These are phyloP conservation scores for Hypena proboscidalis DNA, from an alignment of 2,888 invertebrate genomes.

Conservation along the genomic window DNA sequence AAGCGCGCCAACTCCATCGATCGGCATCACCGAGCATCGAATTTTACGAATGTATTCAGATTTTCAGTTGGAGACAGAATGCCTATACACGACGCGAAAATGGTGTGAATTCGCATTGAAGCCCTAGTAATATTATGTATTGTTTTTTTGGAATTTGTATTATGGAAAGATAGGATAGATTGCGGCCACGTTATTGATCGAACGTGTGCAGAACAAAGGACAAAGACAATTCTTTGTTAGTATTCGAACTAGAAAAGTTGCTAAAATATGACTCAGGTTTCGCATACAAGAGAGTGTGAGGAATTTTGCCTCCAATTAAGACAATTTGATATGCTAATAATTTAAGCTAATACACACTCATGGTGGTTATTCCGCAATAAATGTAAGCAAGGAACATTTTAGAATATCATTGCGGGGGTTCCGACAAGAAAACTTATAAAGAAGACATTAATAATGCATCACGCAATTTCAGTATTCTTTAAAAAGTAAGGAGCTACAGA, in stretches of 20 bases:
- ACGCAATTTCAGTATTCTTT: constrained; percentile 22
- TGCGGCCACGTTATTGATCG: neutral
- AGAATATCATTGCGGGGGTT: neutral
- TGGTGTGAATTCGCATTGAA: constrained; percentile 7
- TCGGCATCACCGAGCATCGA: constrained; percentile 22
- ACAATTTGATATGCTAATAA: constrained; percentile 14
- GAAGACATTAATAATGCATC: constrained; percentile 24
- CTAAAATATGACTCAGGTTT: constrained; percentile 7
- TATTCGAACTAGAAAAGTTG: neutral
- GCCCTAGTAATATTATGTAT: constrained; percentile 7
- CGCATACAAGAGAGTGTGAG: neutral
- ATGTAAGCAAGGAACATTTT: neutral
- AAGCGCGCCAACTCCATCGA: constrained; percentile 39
- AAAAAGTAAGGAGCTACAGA: constrained; percentile 9
- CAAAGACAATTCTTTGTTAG: neutral
- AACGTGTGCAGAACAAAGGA: neutral
- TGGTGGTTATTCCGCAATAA: constrained; percentile 2
- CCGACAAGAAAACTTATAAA: constrained; percentile 1
- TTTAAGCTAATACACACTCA: constrained; percentile 1
- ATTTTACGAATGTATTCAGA: constrained; percentile 31
- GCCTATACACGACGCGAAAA: constrained; percentile 7
- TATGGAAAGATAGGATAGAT: neutral
- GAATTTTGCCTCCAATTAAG: constrained; percentile 13
- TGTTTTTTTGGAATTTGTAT: neutral
- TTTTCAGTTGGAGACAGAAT: constrained; percentile 25